Conservation (phyloP, 30 jellyfish, hydroid and myxozoan species). For the Pelagia noctiluca region DNA sequence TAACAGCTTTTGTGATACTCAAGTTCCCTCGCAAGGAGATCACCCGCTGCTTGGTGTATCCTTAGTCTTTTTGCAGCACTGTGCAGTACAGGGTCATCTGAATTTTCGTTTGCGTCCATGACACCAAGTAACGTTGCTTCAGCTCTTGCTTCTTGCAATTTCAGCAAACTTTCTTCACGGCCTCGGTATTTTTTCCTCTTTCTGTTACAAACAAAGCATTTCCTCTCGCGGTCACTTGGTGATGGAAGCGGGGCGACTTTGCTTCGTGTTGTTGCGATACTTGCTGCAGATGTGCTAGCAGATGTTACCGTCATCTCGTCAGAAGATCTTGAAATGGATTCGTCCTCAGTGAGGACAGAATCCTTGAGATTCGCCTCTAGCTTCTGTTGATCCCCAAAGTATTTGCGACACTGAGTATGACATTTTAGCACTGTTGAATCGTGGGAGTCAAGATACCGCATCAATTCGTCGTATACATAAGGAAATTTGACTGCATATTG, state of each 20-base stretch:
- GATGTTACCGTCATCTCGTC: neutral
- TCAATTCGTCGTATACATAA: neutral
- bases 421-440: neutral
- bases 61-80: neutral
- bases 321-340: neutral
- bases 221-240: constrained; percentile 7
- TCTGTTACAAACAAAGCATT: neutral
- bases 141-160: constrained; percentile 1
- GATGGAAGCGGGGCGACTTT: constrained; percentile 2
- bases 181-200: neutral
- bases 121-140: neutral
- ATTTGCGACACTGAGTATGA: neutral
- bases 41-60: neutral
- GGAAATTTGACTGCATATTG: neutral
- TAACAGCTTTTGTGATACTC: neutral
- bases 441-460: neutral
- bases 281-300: constrained; percentile 47
- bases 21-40: neutral
- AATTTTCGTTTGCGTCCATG: neutral
- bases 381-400: neutral
- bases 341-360: neutral
- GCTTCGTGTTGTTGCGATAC: constrained; percentile 5
- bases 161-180: neutral
- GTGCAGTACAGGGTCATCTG: neutral
- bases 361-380: neutral